phyloP scores from a whole-genome alignment of 2,113 vertebrate species.

The Equus quagga region DNA sequence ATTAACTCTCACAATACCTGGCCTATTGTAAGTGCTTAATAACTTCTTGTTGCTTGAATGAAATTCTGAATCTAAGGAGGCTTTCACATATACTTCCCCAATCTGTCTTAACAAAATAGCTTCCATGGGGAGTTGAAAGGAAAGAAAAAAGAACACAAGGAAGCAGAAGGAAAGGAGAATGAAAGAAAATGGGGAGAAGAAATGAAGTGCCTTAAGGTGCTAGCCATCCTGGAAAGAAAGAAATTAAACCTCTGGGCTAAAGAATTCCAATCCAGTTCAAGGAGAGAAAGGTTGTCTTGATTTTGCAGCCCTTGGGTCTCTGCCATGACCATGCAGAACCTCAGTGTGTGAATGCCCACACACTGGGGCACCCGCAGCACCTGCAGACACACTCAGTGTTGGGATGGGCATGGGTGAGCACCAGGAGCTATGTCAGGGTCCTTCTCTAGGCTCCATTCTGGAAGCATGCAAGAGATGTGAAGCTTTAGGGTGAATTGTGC shows the following conservation, averaged over 20 bases:
- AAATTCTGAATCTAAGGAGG: background rate
- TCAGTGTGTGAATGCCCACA: accelerated
- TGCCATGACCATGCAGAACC: accelerated
- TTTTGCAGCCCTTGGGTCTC: background rate
- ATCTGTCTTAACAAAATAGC: background rate
- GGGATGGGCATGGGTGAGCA: background rate
- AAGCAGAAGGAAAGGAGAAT: background rate
- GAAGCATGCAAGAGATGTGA: background rate
- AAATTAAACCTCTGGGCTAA: background rate
- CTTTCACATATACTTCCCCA: background rate
- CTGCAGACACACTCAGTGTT: no score
- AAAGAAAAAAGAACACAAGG: background rate
- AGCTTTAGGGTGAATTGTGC: background rate
- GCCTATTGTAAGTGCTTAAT: background rate
- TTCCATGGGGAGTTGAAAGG: background rate
- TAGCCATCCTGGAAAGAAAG: background rate
- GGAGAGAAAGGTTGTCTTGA: background rate
- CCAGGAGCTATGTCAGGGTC: no score
- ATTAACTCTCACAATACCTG: background rate
- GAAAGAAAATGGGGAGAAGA: background rate
- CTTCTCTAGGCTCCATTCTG: background rate
- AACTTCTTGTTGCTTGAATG: background rate
- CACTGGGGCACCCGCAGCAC: accelerated
- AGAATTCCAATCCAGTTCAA: background rate
- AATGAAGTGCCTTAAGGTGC: background rate